These are phyloP conservation scores for Nematostella vectensis DNA, from an alignment of 92 coral and sea anemone species.

Conservation along the genomic window DNA sequence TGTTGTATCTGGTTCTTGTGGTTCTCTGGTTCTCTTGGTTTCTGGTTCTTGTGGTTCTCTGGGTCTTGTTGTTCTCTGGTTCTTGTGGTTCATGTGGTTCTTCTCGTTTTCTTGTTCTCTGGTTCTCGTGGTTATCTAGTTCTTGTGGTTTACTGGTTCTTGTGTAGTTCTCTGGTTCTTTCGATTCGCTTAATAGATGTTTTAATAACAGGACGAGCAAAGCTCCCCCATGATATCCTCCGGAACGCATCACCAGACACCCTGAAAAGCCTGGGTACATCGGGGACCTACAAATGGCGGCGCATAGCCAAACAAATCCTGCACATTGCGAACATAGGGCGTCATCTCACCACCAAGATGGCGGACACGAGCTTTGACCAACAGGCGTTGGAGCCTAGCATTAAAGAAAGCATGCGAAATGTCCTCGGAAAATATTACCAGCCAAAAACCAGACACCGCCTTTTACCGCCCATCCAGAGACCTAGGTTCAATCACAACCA, in stretches of 20 bases:
- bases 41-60: no score
- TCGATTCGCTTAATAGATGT: no score
- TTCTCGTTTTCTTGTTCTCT: no score
- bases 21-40: no score
- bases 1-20: no score
- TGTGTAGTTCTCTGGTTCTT: no score
- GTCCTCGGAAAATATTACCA: conserved; percentile 79
- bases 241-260: conserved; percentile 88
- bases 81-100: no score
- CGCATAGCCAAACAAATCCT: conserved; percentile 75
- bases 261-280: conserved; percentile 32
- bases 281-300: conserved; percentile 77
- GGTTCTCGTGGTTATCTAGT: no score
- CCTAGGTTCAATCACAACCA: conserved; percentile 85
- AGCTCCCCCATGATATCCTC: conserved; percentile 75
- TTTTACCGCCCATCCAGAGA: conserved; percentile 71
- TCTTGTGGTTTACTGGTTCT: no score
- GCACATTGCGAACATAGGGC: conserved; percentile 43
- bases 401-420: conserved; percentile 47
- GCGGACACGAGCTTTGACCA: conserved; percentile 6
- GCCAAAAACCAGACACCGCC: conserved; percentile 80
- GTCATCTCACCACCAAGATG: conserved; percentile 10
- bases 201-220: no score
- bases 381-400: conserved; percentile 15
- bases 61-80: no score